These are phyloP conservation scores for Dryocosmus kuriphilus DNA, from an alignment of 2,888 invertebrate species.

Conservation along the genomic window DNA sequence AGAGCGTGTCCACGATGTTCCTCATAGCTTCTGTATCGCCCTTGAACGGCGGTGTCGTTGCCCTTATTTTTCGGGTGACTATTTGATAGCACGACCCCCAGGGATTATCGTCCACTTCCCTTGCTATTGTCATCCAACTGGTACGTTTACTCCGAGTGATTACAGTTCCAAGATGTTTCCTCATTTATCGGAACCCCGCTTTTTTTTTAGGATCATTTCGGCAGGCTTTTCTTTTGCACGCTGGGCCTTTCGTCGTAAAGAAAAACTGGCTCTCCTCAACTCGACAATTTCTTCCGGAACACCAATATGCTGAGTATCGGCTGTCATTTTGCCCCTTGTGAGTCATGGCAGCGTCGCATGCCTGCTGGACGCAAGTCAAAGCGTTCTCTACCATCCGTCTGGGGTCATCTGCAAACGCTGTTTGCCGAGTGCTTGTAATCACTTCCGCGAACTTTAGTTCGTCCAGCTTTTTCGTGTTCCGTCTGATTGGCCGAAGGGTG, in stretches of 20 bases:
- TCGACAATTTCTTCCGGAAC: constrained; percentile 57
- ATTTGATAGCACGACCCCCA: constrained; percentile 59
- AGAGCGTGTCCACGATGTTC: no score
- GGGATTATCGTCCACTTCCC: no score
- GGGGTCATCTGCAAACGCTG: no score
- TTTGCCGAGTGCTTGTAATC: no score
- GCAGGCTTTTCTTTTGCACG: no score
- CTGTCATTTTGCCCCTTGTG: neutral
- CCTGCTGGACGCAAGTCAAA: no score
- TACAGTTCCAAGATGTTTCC: constrained; percentile 17
- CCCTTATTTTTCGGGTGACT: constrained; percentile 47
- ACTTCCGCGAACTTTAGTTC: no score
- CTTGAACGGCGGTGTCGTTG: neutral
- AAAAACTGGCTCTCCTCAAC: constrained; percentile 49
- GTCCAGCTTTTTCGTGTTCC: no score
- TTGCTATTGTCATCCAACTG: constrained; percentile 55
- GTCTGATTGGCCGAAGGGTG: no score
- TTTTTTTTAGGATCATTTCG: constrained; percentile 45
- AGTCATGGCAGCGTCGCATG: neutral
- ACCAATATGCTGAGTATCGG: constrained; percentile 48
- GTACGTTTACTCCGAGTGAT: constrained; percentile 50
- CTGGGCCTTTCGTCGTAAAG: constrained; percentile 43
- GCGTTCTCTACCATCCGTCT: no score
- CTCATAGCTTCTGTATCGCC: constrained; percentile 23
- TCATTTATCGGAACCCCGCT: constrained; percentile 17